Evolutionary conservation across 1,140 invertebrate genomes (phyloP), one percentile per base, ranked within the genome.

Genomic region (Drosophila bocki): DNA sequence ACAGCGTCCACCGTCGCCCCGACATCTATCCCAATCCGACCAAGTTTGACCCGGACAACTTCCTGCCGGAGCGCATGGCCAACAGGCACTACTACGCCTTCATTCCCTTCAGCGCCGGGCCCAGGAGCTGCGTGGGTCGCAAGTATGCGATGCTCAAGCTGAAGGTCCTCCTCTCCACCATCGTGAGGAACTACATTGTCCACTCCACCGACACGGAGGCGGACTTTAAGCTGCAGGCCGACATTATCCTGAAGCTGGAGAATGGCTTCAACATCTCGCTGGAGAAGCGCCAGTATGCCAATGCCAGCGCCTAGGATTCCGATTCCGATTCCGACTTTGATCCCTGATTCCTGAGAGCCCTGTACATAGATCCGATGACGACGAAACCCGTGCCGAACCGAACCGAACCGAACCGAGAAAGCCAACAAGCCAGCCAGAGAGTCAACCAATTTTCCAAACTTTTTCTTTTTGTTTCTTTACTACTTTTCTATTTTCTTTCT

Each of bases 11-110:
- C 93, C 95, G 97, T 54, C 94, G 96, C 58, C 93, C 94, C 11
- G 95, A 97, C 74, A 94, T 96, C 71, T 99, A 96, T 92, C 95
- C 97, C 1, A 96, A 99, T 91, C 97, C 98, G 0, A 94, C 96
- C 35, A 94, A 93, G 58, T 99, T 98, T 92, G 95, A 99, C 93
- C 98, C 98, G 0, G 98, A 99, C 72, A 96, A 98, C 91, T 99
- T 99, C 94, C 93, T 98, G 48, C 96, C 96, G 0, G 98, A 98
- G 92, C 96, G 95, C 65, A 95, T 95, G 53, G 95, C 96, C 56
- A 95, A 95, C 87, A 94, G 97, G 90, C 96, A 96, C 92, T 97
- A 97, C 80, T 98, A 97, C 91, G 94, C 96, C 26, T 98, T 96
- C 80, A 96, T 98, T 61, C 97, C 97, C 2, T 98, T 98, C 94